These are phyloP conservation scores for Philereme transversata DNA, from an alignment of 2,888 invertebrate species.

Conservation along the genomic window DNA sequence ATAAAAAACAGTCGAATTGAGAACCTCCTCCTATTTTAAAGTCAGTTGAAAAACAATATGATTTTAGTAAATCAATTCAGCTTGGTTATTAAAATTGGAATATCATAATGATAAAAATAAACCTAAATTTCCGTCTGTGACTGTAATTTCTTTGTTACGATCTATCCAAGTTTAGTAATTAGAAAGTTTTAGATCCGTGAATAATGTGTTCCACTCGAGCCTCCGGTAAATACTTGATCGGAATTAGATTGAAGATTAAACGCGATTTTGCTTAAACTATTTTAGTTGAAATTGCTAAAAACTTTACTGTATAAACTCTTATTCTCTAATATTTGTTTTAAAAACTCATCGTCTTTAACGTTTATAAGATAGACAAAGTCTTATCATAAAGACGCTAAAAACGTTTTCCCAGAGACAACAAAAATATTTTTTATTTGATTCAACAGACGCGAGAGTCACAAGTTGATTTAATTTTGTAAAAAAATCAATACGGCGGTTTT, in stretches of 20 bases:
- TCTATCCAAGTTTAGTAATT: slow-evolving; percentile 35
- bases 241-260: slow-evolving; percentile 25
- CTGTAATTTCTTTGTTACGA: slow-evolving; percentile 28
- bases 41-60: no score
- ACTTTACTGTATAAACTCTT: neutral
- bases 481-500: slow-evolving; percentile 27
- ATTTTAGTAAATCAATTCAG: no score
- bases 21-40: no score
- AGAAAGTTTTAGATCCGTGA: slow-evolving; percentile 35
- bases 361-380: no score
- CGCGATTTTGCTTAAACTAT: neutral
- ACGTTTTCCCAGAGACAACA: neutral
- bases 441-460: no score
- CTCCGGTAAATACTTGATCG: slow-evolving; percentile 27
- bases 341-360: no score
- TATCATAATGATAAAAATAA: neutral
- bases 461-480: neutral
- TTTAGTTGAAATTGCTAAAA: neutral
- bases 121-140: slow-evolving; percentile 10
- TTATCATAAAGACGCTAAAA: no score
- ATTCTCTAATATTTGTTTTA: neutral
- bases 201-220: slow-evolving; percentile 32
- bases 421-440: neutral
- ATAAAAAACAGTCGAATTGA: no score
- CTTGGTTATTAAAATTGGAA: no score